phyloP scores from a whole-genome alignment of 1,140 invertebrate species.

The Coptotermes formosanus region DNA sequence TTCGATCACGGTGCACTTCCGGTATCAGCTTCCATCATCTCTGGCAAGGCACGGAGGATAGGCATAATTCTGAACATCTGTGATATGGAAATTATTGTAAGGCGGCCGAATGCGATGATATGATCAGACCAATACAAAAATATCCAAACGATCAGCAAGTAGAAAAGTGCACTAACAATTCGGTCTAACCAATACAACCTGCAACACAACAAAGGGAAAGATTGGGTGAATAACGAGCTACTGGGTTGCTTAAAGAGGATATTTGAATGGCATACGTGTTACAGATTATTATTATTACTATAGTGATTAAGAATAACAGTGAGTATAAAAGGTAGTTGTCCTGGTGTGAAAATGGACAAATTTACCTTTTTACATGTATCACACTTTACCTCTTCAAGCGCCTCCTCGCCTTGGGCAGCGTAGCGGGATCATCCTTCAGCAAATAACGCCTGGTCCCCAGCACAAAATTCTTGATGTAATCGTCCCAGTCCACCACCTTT shows the following conservation, averaged over 20 bases:
- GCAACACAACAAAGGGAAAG: not conserved
- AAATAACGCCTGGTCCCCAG: conserved; percentile 71
- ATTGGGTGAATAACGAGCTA: too few relatives aligned
- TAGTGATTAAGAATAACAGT: too few relatives aligned
- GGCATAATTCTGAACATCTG: not conserved
- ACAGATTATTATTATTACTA: too few relatives aligned
- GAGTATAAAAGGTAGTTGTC: too few relatives aligned
- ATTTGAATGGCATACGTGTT: too few relatives aligned
- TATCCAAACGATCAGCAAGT: not conserved
- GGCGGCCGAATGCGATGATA: not conserved
- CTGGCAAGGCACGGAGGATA: not conserved
- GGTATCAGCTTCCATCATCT: not conserved
- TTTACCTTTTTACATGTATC: too few relatives aligned
- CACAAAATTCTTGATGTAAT: conserved; percentile 72
- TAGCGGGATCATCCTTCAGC: conserved; percentile 77
- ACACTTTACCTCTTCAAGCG: conserved; percentile 55
- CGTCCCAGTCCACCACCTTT: conserved; percentile 60
- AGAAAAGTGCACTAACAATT: not conserved
- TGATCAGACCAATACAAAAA: not conserved
- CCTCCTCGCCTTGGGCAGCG: conserved; percentile 72
- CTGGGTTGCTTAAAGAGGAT: too few relatives aligned
- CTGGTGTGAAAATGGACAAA: too few relatives aligned
- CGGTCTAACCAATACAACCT: conserved; percentile 1
- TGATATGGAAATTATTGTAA: not conserved
- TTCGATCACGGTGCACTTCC: too few relatives aligned